Evolutionary conservation across 2,888 invertebrate genomes (phyloP).

Genomic region (Osmoderma eremita): DNA sequence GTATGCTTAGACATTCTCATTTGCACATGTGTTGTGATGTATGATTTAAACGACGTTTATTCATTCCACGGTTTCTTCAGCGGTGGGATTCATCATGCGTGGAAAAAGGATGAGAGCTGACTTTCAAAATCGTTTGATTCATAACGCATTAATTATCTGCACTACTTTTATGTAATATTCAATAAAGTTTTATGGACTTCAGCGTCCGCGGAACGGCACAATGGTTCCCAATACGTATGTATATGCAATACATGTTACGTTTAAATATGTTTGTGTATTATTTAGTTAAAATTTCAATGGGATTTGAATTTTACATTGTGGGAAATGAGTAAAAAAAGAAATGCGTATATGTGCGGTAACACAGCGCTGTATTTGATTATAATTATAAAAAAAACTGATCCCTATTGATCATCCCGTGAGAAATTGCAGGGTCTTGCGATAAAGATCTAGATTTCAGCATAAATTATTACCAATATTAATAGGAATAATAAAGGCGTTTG

Average conservation of each 20-base stretch:
- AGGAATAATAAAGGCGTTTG: conserved; percentile 11
- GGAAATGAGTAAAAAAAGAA: too few relatives aligned
- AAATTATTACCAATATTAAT: conserved; percentile 22
- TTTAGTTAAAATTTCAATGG: too few relatives aligned
- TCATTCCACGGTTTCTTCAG: conserved; percentile 38
- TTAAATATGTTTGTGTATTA: neutral
- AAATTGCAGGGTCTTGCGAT: conserved; percentile 4
- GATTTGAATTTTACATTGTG: neutral
- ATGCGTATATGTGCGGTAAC: too few relatives aligned
- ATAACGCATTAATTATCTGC: conserved; percentile 50
- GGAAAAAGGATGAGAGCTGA: conserved; percentile 32
- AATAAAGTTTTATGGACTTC: conserved; percentile 44
- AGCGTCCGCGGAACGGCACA: neutral
- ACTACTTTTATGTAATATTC: conserved; percentile 46
- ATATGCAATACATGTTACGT: conserved; percentile 15
- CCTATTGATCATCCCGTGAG: conserved; percentile 3
- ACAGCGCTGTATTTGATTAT: too few relatives aligned
- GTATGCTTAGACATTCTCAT: conserved; percentile 50
- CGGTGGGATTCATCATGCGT: conserved; percentile 34
- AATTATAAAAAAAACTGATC: neutral
- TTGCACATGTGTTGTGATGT: conserved; percentile 50
- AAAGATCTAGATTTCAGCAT: conserved; percentile 11
- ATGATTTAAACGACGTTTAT: conserved; percentile 53
- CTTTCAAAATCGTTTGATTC: conserved; percentile 45
- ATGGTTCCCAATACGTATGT: too few relatives aligned